Conservation (phyloP, 2,888 invertebrate species). For the Eurytoma californica region DNA sequence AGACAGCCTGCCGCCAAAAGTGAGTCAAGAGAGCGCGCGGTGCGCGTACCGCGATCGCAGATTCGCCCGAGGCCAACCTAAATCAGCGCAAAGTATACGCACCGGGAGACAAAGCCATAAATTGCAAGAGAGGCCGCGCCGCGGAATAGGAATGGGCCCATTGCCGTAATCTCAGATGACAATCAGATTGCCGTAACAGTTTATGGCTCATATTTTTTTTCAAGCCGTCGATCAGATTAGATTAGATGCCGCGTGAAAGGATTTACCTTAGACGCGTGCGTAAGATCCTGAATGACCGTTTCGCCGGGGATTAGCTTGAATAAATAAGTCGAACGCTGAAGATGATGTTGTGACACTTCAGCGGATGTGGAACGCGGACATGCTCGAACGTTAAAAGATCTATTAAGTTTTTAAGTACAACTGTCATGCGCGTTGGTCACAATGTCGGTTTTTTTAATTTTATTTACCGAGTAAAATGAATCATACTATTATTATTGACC, state of each 20-base stretch:
- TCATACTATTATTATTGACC: too few species aligned
- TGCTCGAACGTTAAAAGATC: background rate
- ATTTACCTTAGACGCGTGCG: background rate
- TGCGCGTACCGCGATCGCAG: background rate
- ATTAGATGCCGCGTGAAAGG: slow-evolving; percentile 30
- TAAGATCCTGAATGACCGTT: slow-evolving; percentile 1
- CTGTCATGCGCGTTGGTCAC: too few species aligned
- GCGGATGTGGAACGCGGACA: background rate
- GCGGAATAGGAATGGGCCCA: slow-evolving; percentile 8
- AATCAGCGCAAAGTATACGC: slow-evolving; percentile 30
- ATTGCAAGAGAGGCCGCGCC: background rate
- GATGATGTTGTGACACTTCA: background rate
- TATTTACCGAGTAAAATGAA: too few species aligned
- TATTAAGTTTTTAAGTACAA: too few species aligned
- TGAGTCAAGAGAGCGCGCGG: background rate
- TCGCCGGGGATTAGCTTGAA: background rate
- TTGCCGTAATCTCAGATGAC: slow-evolving; percentile 37
- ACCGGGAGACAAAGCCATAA: slow-evolving; percentile 34
- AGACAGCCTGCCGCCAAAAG: slow-evolving; percentile 47
- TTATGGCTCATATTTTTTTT: slow-evolving; percentile 6
- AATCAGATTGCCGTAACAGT: slow-evolving; percentile 29
- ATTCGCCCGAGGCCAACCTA: slow-evolving; percentile 41
- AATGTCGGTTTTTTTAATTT: too few species aligned
- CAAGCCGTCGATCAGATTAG: background rate
- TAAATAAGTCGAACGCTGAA: background rate